Percentiles rank a stretch among this genome's conserved stretches.
These are phyloP conservation scores for Chromobotia macracanthus DNA, from an alignment of 2,797 vertebrate genomes.

Conservation along the genomic window DNA sequence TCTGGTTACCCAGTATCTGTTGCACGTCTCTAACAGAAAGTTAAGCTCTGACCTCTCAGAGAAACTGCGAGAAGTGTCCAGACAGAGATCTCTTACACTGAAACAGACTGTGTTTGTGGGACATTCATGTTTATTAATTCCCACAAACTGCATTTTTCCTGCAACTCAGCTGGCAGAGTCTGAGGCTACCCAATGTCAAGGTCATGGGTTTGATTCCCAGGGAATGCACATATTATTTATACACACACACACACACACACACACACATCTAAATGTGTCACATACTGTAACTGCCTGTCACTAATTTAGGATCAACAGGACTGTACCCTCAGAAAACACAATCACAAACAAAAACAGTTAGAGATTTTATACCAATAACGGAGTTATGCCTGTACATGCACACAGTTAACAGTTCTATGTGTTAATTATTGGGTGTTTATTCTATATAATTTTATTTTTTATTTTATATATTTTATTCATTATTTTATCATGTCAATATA, in stretches of 20 bases:
- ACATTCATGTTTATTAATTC: neutral
- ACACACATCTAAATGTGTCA: neutral
- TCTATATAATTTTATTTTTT: too few species aligned
- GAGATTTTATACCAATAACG: neutral
- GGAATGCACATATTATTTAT: neutral
- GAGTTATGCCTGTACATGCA: neutral
- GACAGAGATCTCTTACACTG: conserved; percentile 10
- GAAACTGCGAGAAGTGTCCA: conserved; percentile 39
- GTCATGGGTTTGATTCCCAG: neutral
- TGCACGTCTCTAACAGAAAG: conserved; percentile 44
- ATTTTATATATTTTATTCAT: too few species aligned
- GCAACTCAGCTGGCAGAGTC: neutral
- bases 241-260: neutral
- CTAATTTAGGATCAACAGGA: neutral
- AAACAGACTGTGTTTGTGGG: conserved; percentile 1
- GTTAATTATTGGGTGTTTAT: too few species aligned
- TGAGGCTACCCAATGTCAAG: neutral
- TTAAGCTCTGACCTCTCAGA: conserved; percentile 45
- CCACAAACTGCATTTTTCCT: neutral
- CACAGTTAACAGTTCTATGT: neutral
- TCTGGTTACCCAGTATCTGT: conserved; percentile 35
- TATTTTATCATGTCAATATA: too few species aligned
- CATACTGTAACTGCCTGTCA: neutral
- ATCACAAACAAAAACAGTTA: too few species aligned
- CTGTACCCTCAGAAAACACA: neutral